Conservation (phyloP, 2,888 invertebrate species). For the Microctonus aethiopoides region DNA sequence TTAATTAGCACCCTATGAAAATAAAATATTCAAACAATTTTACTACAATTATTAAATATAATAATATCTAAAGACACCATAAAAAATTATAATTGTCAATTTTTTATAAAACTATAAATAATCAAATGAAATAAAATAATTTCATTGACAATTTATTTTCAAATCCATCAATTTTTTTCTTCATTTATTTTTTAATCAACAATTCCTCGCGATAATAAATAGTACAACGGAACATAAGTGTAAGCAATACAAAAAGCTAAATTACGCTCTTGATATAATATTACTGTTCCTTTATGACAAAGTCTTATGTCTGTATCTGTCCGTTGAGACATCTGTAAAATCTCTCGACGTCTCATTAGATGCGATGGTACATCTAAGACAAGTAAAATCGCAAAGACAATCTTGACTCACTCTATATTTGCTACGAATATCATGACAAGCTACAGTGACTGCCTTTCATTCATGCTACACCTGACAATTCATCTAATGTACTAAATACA, state of each 20-base stretch:
- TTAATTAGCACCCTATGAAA: too few relatives aligned
- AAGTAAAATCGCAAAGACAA: neutral
- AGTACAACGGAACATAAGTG: neutral
- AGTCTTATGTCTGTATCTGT: constrained; percentile 19
- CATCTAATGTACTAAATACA: neutral
- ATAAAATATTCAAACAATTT: too few relatives aligned
- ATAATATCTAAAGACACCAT: too few relatives aligned
- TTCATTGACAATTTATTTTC: too few relatives aligned
- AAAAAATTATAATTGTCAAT: too few relatives aligned
- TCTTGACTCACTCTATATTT: neutral
- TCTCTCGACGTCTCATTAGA: constrained; percentile 17
- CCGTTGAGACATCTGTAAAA: constrained; percentile 1
- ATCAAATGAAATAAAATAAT: too few relatives aligned
- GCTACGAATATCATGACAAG: neutral
- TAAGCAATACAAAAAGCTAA: neutral
- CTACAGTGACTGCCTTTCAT: neutral
- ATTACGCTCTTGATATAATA: neutral
- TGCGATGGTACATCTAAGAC: neutral
- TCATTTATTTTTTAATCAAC: too few relatives aligned
- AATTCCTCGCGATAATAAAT: neutral
- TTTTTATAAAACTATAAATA: too few relatives aligned
- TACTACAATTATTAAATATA: too few relatives aligned
- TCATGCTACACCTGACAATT: constrained; percentile 6
- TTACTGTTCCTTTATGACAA: constrained; percentile 10
- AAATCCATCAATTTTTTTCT: too few relatives aligned